Evolutionary conservation across 2,797 vertebrate species (phyloP), one percentile per base, ranked within the genome.

Genomic region (Sebastes glaucus): DNA sequence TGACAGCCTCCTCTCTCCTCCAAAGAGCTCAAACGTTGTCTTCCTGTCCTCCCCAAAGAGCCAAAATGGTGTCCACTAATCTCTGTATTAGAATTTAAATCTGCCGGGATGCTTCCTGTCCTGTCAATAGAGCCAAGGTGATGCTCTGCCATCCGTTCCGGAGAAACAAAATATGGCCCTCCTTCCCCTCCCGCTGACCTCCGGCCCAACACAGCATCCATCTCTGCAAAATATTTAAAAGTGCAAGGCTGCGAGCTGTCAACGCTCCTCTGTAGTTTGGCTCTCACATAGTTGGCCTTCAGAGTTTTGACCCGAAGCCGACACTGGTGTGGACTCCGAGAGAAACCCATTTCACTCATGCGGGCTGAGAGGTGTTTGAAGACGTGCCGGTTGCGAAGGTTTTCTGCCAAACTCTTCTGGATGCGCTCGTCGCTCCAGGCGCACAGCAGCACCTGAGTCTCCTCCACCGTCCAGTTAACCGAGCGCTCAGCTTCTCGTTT

Each of bases 341-440:
- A 83, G 81, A 93, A 94, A 3, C 92, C 93, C 90, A 91, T 88
- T 11, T 93, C 90, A 1, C 81, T 92, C 93, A 94, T 93, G 46
- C 93, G 90, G 14, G 80, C 71, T 1, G 93, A 91, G 3, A 93
- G 92, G 82, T 93, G 92, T 33, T 94, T 94, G 78, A 94, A 94
- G 30, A 94, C 90, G 0, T 92, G 91, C 4, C 90, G 90, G 91
- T 94, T 94, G 10, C 93, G 80, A 2, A 93, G 88, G 81, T 92
- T 94, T 60, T 94, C 93, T 0, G 90, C 88, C 83, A 94, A 60
- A 68, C 88, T 92, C 82, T 90, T 93, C 83, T 94, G 93, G 56
- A 94, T 86, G 7, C 91, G 90, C 85, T 93, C 88, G 4, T 93
- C 88, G 11, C 93, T 94, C 93, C 93, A 94, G 25, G 92, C 91